Base-by-base conservation (phyloP, 2,113 vertebrate species). In the Alouatta palliata region DNA sequence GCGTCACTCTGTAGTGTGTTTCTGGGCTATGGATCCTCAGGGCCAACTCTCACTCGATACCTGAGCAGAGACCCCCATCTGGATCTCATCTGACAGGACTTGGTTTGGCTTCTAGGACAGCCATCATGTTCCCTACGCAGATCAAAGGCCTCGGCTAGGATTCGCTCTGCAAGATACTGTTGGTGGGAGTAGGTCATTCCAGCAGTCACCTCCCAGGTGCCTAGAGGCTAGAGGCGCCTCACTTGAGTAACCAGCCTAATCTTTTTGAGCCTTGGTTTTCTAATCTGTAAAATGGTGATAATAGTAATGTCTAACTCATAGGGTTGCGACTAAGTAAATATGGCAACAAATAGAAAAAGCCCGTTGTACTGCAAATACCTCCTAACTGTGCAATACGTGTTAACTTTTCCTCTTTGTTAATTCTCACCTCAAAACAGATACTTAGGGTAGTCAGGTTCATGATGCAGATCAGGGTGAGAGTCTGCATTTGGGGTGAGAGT, bases 51-150 rank as follows among this genome's bases (percentile, higher is more conserved):
- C 54, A 87, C 12, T 40, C 9, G 8, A 13, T 90, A 85, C 54
- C 16, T 66, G 64, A 87, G 64, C 49, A 77, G 70, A 94, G 58
- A 66, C 4, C 9, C 71, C 71, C 81, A 71, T 73, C 77, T 90
- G 91, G 49, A 70, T 90, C 64, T 92, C 87, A 64, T 87, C 70
- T 92, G 73, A 52, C 8, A 10, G 77, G 79, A 23, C 49, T 80
- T 90, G 76, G 19, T 58, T 95, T 93, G 93, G 87, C 68, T 93
- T 93, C 54, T 52, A 58, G 47, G 77, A 12, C 32, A 81, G 80
- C 86, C 70, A 35, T 76, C 12, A 30, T 5, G 0, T 56, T 90
- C 88, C 37, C 35, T 12, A 4, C 32, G 37, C 35, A 77, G 87
- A 95, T 25, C 47, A 43, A 85, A 82, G 92, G 64, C 23, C 54